Evolutionary conservation across 2,113 vertebrate species (phyloP).

Genomic region (Malurus cyaneus): DNA sequence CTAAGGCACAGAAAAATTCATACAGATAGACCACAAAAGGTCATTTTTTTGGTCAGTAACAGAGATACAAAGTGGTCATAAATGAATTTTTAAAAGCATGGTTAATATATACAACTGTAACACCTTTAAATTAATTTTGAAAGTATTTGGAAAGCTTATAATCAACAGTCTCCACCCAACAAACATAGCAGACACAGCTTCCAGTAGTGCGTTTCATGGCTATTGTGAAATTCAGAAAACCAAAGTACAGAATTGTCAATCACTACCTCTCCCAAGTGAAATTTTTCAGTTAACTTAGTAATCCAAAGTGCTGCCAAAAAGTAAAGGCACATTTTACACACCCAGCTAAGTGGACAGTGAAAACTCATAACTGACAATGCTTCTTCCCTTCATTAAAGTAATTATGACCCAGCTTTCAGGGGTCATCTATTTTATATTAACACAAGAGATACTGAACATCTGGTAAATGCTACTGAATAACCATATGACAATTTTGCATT

Average conservation of each 20-base stretch:
- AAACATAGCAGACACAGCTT: background rate
- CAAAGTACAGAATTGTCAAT: background rate
- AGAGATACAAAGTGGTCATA: background rate
- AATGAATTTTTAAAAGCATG: background rate
- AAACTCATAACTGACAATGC: background rate
- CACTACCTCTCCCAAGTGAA: background rate
- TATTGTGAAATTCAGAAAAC: background rate
- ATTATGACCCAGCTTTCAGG: background rate
- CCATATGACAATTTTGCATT: background rate
- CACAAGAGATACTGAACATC: background rate
- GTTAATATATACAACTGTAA: background rate
- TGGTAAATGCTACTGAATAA: background rate
- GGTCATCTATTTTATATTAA: background rate
- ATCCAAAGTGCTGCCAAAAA: background rate
- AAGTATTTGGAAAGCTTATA: background rate
- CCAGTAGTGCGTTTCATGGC: fast-evolving
- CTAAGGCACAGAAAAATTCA: background rate
- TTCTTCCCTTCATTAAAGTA: background rate
- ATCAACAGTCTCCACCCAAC: background rate
- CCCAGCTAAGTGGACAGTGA: background rate
- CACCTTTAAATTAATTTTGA: background rate
- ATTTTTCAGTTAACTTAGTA: background rate
- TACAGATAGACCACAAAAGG: background rate
- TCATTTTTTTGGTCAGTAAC: background rate
- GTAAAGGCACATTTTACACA: background rate